Percentiles rank a stretch among this genome's conserved stretches.
phyloP scores from a whole-genome alignment of 2,113 vertebrate genomes.

The Stigmatopora nigra region DNA sequence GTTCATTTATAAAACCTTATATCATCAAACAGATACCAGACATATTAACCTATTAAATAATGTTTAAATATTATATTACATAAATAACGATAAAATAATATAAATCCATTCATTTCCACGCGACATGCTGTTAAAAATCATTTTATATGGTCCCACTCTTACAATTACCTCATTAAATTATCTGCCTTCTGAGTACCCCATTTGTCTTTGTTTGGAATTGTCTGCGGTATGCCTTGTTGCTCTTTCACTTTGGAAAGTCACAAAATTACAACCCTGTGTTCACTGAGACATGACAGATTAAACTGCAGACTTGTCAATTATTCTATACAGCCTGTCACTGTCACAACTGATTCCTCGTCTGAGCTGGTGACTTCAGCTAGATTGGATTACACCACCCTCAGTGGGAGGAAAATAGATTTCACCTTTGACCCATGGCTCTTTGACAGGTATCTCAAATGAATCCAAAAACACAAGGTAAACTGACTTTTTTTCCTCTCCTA shows the following conservation, averaged over 20 bases:
- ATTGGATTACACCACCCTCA: constrained; percentile 50
- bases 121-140: constrained; percentile 15
- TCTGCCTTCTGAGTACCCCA: constrained; percentile 5
- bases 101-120: too few species aligned
- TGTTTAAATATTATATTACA: too few species aligned
- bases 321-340: constrained; percentile 34
- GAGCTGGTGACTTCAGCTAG: constrained; percentile 56
- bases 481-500: constrained; percentile 10
- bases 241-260: constrained; percentile 30
- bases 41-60: too few species aligned
- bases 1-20: too few species aligned
- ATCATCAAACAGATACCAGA: too few species aligned
- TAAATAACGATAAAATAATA: too few species aligned
- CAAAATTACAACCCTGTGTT: constrained; percentile 20
- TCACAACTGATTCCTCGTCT: constrained; percentile 54
- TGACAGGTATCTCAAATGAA: constrained; percentile 39
- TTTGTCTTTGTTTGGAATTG: constrained; percentile 19
- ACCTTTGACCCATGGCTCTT: constrained; percentile 46
- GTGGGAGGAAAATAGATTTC: constrained; percentile 39
- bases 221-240: constrained; percentile 20
- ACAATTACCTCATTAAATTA: constrained; percentile 35
- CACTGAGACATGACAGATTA: constrained; percentile 48
- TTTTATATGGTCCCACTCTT: constrained; percentile 21
- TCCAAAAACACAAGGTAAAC: constrained; percentile 4
- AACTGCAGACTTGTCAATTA: constrained; percentile 35